Evolutionary conservation across 2,888 invertebrate species (phyloP), one percentile per base, ranked within the genome.

Genomic region (Melieria picta): DNA sequence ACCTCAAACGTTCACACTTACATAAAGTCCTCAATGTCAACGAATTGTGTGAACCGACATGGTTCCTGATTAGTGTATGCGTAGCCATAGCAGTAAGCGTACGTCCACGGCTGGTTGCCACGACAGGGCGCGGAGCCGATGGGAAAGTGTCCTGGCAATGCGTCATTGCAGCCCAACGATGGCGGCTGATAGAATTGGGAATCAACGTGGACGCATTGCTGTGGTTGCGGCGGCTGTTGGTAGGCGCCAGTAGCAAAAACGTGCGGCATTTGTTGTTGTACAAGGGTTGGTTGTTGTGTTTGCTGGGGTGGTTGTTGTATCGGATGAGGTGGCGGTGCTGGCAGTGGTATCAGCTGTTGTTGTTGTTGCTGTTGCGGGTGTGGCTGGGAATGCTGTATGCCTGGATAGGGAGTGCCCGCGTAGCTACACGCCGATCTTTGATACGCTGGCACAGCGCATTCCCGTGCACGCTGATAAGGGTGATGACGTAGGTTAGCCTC

Each of bases 1-100:
- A 9, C 50, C 10, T 10, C 11, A 11, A 30, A 57, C 57, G 6
- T 57, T 30, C 16, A 57, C n/a, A 91, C 93, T 92, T 87, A 93
- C 93, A 93, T 92, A 85, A 93, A 92, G 87, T 93, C 93, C 84
- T 93, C 93, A 79, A 93, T 90, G 84, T 93, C 93, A 66, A 91
- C 90, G 74, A 91, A 88, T 76, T 89, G 88, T 0, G 91, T 90
- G 80, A 90, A 92, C 79, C 91, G 92, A 76, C 93, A 93, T 0
- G 92, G 88, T 78, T 90, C 90, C 45, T 84, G 80, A 63, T 84
- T 84, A 73, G 89, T 90, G 11, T 80, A 78, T 0, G 79, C 78
- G 77, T 91, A 91, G 80, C 91, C 91, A 79, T 89, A 92, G 81
- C 92, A 93, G 81, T 89, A 89, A 63, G 88, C 89, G 81, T 92